Evolutionary conservation across 2,113 vertebrate species (phyloP).

Genomic region (Hemibagrus wyckioides): DNA sequence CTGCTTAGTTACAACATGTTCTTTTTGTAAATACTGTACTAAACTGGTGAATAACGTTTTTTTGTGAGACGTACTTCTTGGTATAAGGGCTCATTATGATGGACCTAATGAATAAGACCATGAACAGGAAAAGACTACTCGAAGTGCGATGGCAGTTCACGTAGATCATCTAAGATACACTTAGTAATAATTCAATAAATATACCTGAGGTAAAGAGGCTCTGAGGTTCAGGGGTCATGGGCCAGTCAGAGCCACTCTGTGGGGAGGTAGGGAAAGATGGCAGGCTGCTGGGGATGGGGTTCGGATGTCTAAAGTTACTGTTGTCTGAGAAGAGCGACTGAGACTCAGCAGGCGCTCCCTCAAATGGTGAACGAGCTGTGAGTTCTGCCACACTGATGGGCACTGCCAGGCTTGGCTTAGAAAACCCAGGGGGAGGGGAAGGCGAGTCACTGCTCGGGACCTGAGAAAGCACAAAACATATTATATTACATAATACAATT

Average conservation of each 20-base stretch:
- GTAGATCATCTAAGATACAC: not conserved
- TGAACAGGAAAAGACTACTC: not conserved
- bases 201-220: constrained; percentile 98
- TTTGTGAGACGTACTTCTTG: not conserved
- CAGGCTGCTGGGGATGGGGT: constrained; percentile 94
- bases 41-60: not conserved
- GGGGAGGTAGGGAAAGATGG: constrained; percentile 91
- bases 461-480: constrained; percentile 65
- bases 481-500: too few species aligned
- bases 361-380: constrained; percentile 92
- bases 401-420: constrained; percentile 89
- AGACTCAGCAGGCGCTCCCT: constrained; percentile 95
- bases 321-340: constrained; percentile 99
- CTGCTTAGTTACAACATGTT: not conserved
- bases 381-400: constrained; percentile 94
- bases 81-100: not conserved
- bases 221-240: constrained; percentile 97
- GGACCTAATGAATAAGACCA: not conserved
- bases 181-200: not conserved
- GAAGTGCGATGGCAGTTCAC: not conserved
- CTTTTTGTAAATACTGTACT: not conserved
- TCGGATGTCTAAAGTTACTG: constrained; percentile 94
- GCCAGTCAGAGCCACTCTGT: constrained; percentile 92
- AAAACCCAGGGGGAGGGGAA: constrained; percentile 94
- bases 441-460: constrained; percentile 91